A percentile compares a stretch with the other conserved stretches of the same genome.
Conservation (phyloP, 2,113 vertebrate genomes). For the Mirza zaza region DNA sequence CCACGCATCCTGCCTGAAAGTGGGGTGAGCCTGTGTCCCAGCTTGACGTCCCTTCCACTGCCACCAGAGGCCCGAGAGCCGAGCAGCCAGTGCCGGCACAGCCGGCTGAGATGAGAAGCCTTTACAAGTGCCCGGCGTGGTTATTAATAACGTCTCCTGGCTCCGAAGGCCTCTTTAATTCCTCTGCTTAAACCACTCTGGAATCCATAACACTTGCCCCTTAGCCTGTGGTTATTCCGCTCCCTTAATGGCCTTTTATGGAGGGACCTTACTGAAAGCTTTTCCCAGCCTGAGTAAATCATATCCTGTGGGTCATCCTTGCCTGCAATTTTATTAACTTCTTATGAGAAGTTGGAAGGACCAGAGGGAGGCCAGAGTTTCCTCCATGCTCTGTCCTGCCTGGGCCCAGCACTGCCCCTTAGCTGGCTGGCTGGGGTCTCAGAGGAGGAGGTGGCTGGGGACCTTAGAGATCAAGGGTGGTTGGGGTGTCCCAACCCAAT, state of each 20-base stretch:
- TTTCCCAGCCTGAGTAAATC: slow-evolving; percentile 68
- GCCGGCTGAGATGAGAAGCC: not conserved
- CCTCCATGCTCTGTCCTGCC: not conserved
- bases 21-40: not conserved
- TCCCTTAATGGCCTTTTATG: slow-evolving; percentile 77
- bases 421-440: not conserved
- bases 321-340: slow-evolving; percentile 57
- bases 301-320: slow-evolving; percentile 46
- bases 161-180: slow-evolving; percentile 72
- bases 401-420: not conserved
- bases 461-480: not conserved
- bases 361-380: not conserved
- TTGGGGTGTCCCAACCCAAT: not conserved
- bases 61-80: not conserved
- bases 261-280: slow-evolving; percentile 73
- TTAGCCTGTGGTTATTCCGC: slow-evolving; percentile 65
- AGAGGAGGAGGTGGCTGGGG: not conserved
- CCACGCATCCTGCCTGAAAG: not conserved
- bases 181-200: slow-evolving; percentile 70
- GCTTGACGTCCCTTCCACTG: accelerated
- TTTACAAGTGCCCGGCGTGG: not conserved
- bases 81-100: not conserved
- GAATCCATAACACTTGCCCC: slow-evolving; percentile 73
- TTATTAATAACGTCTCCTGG: slow-evolving; percentile 63
- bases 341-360: slow-evolving; percentile 46